A percentile compares a stretch with the other conserved stretches of the same genome.
phyloP scores from a whole-genome alignment of 2,113 vertebrate genomes.

The Colius striatus region DNA sequence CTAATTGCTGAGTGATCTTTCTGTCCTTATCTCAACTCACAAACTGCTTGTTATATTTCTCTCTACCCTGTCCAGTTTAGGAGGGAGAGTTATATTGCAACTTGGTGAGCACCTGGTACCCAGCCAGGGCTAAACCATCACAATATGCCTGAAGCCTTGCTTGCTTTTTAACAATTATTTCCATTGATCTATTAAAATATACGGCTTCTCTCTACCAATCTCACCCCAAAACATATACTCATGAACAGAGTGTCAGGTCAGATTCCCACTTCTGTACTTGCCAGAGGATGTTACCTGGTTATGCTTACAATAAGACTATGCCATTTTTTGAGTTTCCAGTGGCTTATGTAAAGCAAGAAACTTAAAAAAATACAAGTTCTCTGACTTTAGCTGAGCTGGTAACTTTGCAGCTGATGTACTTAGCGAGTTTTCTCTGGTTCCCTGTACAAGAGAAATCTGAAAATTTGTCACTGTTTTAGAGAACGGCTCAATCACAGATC shows the following conservation, averaged over 20 bases:
- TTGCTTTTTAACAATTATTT: conserved; percentile 4
- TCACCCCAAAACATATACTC: neutral
- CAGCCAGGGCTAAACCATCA: too few relatives aligned
- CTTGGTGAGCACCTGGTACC: too few relatives aligned
- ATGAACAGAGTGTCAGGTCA: neutral
- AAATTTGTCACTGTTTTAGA: neutral
- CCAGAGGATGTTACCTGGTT: neutral
- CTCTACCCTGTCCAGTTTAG: too few relatives aligned
- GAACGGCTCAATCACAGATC: neutral
- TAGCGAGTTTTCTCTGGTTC: neutral
- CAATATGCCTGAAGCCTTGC: neutral
- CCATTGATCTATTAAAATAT: neutral
- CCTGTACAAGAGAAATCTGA: neutral
- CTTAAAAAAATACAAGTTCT: neutral
- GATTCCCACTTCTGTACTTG: neutral
- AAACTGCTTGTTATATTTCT: too few relatives aligned
- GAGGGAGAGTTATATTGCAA: too few relatives aligned
- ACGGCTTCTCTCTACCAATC: neutral
- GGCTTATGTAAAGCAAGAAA: neutral
- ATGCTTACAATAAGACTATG: neutral
- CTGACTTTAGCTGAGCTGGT: conserved; percentile 17
- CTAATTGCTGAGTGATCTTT: too few relatives aligned
- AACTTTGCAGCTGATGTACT: conserved; percentile 1
- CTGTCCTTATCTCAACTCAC: too few relatives aligned
- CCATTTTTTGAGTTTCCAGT: neutral